phyloP scores from a whole-genome alignment of 2,888 invertebrate genomes.

The Alentia gelatinosa region DNA sequence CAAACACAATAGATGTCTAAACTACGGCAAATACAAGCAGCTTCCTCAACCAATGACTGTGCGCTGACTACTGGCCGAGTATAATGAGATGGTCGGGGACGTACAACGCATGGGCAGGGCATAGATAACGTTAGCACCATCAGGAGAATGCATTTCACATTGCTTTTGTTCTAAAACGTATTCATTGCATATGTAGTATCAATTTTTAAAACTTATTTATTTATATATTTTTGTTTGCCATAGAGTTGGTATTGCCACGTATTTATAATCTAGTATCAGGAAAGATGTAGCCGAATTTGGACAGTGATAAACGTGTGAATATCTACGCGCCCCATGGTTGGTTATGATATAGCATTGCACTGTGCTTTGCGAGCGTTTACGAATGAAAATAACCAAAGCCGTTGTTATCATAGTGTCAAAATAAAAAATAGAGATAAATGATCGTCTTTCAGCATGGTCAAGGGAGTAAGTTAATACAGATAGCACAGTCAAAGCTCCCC shows the following conservation, averaged over 20 bases:
- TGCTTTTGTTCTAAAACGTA: no score
- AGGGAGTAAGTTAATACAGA: slow-evolving; percentile 4
- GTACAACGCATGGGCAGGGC: background rate
- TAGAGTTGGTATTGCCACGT: background rate
- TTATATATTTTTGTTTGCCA: no score
- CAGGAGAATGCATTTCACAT: no score
- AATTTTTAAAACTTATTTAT: no score
- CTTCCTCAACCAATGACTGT: slow-evolving; percentile 50
- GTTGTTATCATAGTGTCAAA: background rate
- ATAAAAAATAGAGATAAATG: background rate
- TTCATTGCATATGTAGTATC: no score
- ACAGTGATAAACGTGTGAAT: no score
- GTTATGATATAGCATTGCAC: background rate
- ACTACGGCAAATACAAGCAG: slow-evolving; percentile 41
- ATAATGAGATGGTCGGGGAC: background rate
- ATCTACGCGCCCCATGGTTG: background rate
- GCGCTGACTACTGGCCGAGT: background rate
- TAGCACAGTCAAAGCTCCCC: slow-evolving; percentile 18
- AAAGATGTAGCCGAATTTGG: background rate
- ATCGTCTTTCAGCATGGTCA: background rate
- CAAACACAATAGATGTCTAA: slow-evolving; percentile 25
- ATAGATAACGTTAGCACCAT: background rate
- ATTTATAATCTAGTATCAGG: no score
- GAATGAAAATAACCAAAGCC: background rate
- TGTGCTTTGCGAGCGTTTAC: background rate